These are phyloP conservation scores for Pungitius pungitius DNA, from an alignment of 2,113 vertebrate genomes.

Conservation along the genomic window DNA sequence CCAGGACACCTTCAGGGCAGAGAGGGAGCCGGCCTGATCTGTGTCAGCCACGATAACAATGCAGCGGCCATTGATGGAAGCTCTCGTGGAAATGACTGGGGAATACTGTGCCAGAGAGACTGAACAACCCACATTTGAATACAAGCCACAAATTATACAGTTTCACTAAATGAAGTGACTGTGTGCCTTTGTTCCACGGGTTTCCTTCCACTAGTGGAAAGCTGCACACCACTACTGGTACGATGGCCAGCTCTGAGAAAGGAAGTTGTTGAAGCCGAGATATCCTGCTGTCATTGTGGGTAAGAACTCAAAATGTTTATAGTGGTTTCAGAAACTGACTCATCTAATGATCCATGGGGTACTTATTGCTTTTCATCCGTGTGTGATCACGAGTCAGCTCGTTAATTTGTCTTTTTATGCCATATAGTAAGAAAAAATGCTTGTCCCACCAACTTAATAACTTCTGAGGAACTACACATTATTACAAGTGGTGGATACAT, in stretches of 20 bases:
- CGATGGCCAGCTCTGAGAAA: slow-evolving; percentile 86
- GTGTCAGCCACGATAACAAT: slow-evolving; percentile 71
- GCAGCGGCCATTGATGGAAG: slow-evolving; percentile 71
- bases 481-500: slow-evolving; percentile 54
- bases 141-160: slow-evolving; percentile 90
- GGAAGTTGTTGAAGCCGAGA: slow-evolving; percentile 97
- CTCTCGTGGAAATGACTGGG: slow-evolving; percentile 66
- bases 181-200: slow-evolving; percentile 86
- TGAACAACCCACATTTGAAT: slow-evolving; percentile 83
- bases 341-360: slow-evolving; percentile 93
- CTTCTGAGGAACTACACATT: slow-evolving; percentile 37
- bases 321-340: slow-evolving; percentile 97
- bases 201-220: slow-evolving; percentile 86
- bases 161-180: slow-evolving; percentile 88
- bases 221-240: slow-evolving; percentile 81
- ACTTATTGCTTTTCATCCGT: slow-evolving; percentile 87
- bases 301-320: slow-evolving; percentile 90
- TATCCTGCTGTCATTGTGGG: slow-evolving; percentile 93
- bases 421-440: slow-evolving; percentile 37
- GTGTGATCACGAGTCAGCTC: slow-evolving; percentile 82
- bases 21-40: slow-evolving; percentile 61
- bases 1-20: slow-evolving; percentile 66
- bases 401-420: slow-evolving; percentile 53
- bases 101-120: slow-evolving; percentile 73
- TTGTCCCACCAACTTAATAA: slow-evolving; percentile 32